phyloP scores from a whole-genome alignment of 2,888 invertebrate species.

The Cataglyphis altisquamis region DNA sequence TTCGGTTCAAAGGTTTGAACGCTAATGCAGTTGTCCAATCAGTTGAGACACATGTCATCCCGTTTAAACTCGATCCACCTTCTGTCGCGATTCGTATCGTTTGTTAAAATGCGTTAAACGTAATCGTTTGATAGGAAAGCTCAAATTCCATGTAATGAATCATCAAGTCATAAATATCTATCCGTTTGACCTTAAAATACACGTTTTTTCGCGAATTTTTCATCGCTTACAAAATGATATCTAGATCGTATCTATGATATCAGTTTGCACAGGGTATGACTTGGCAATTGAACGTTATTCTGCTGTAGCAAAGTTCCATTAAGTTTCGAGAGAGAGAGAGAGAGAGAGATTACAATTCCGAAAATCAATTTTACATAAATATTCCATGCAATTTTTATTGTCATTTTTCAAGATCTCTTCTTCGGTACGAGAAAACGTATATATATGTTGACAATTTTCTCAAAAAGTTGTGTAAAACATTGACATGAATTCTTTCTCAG shows the following conservation, averaged over 20 bases:
- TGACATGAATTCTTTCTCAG: not conserved
- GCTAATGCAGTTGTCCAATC: not conserved
- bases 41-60: not conserved
- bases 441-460: not conserved
- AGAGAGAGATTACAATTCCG: not conserved
- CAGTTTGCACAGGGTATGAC: not conserved
- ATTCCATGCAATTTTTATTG: not conserved
- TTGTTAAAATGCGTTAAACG: not conserved
- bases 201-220: not conserved
- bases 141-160: not conserved
- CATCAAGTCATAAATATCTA: not conserved
- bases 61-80: not conserved
- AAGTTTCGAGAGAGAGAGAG: not conserved
- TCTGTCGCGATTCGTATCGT: not conserved
- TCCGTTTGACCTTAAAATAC: constrained; percentile 2
- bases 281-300: not conserved
- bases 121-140: not conserved
- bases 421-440: constrained; percentile 3
- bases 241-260: not conserved
- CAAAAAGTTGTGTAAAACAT: not conserved
- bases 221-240: not conserved
- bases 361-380: constrained; percentile 26
- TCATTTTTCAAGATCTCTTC: not conserved
- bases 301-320: not conserved
- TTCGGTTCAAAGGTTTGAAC: not conserved